These are phyloP conservation scores for Menidia menidia DNA, from an alignment of 2,797 vertebrate genomes.

Conservation along the genomic window DNA sequence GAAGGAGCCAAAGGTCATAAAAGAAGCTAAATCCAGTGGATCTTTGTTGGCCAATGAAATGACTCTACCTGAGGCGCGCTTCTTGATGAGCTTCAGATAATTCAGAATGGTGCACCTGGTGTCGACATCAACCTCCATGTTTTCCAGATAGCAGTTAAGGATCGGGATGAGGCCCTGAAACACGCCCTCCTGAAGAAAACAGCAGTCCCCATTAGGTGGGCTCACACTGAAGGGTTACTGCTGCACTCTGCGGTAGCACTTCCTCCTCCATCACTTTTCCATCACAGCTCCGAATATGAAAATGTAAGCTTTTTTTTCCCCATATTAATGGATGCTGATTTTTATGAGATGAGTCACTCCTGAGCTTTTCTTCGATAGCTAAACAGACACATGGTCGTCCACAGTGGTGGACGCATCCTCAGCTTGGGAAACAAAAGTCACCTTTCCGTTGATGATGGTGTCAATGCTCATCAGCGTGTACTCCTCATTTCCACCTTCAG, in stretches of 20 bases:
- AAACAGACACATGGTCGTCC: no score
- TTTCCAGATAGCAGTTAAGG: constrained; percentile 97
- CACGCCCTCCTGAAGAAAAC: constrained; percentile 88
- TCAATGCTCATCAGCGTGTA: constrained; percentile 96
- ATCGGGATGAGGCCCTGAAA: constrained; percentile 97
- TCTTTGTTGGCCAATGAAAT: background rate
- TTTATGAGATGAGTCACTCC: background rate
- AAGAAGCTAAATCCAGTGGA: background rate
- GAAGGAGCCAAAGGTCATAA: background rate
- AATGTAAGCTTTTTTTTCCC: background rate
- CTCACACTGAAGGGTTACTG: background rate
- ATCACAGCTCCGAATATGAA: no score
- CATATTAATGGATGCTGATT: no score
- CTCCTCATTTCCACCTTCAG: constrained; percentile 80
- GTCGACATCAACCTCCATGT: constrained; percentile 99
- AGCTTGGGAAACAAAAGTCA: constrained; percentile 48
- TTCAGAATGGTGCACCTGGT: constrained; percentile 98
- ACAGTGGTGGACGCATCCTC: no score
- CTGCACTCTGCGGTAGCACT: no score
- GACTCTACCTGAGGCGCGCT: constrained; percentile 93
- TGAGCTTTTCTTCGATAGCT: no score
- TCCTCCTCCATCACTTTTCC: no score
- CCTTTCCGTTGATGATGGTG: constrained; percentile 99
- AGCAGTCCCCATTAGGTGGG: background rate
- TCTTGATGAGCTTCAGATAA: constrained; percentile 98